A percentile compares a stretch with the other conserved stretches of the same genome.
These are phyloP conservation scores for Sclerodermus sp. DNA, from an alignment of 2,888 invertebrate genomes.

Conservation along the genomic window DNA sequence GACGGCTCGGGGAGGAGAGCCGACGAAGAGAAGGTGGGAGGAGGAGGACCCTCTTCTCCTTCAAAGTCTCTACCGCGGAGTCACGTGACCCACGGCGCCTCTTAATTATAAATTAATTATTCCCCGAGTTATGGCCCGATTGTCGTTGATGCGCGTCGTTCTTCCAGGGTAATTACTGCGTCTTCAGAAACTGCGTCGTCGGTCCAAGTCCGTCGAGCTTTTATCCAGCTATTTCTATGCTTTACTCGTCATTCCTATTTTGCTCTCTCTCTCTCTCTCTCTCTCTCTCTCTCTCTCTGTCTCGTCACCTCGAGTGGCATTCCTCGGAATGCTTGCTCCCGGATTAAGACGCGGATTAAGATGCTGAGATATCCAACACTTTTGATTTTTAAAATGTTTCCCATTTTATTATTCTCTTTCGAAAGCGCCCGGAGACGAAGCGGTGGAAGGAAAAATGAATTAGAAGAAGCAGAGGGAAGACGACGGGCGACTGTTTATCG, in stretches of 20 bases:
- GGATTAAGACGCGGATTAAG: too few species aligned
- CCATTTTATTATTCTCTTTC: too few species aligned
- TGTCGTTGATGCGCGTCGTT: constrained; percentile 15
- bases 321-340: too few species aligned
- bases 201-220: constrained; percentile 5
- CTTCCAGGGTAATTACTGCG: constrained; percentile 23
- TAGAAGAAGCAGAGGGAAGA: neutral
- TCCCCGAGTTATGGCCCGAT: constrained; percentile 26
- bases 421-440: too few species aligned
- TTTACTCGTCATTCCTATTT: neutral
- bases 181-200: constrained; percentile 19
- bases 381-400: too few species aligned
- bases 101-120: constrained; percentile 42
- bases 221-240: neutral
- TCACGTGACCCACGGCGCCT: constrained; percentile 15
- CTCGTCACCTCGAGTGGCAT: too few species aligned
- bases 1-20: neutral
- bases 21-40: too few species aligned
- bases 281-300: too few species aligned
- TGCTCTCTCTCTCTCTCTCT: neutral
- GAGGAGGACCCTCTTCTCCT: too few species aligned
- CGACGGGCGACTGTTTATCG: neutral
- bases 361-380: too few species aligned
- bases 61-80: neutral
- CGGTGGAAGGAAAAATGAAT: too few species aligned